These are phyloP conservation scores for Eptesicus fuscus DNA, from an alignment of 2,113 vertebrate genomes.

Conservation along the genomic window DNA sequence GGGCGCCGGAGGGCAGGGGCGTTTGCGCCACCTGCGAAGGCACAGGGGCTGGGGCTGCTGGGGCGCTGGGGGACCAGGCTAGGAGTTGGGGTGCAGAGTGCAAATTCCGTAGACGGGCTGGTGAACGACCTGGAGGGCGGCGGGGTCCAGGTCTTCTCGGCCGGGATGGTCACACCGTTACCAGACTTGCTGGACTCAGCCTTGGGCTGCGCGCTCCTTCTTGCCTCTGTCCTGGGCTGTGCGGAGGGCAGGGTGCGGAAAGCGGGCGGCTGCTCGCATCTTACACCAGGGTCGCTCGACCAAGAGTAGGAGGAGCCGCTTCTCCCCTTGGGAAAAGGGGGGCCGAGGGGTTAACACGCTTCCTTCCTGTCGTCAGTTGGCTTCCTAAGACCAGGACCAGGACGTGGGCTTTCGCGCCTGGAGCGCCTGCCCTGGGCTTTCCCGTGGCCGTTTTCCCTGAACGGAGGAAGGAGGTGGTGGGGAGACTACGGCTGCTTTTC, in stretches of 20 bases:
- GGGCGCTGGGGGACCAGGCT: fast-evolving
- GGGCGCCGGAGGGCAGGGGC: constrained; percentile 48
- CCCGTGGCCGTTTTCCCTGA: neutral
- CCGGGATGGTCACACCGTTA: neutral
- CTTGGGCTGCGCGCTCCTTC: neutral
- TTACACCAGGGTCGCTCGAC: constrained; percentile 19
- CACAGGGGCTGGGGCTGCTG: fast-evolving
- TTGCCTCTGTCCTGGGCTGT: neutral
- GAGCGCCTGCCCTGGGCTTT: neutral
- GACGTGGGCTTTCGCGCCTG: neutral
- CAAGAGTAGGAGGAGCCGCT: constrained; percentile 50
- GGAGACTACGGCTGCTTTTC: neutral
- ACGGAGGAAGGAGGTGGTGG: neutral
- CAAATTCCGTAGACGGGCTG: neutral
- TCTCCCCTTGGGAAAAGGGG: neutral
- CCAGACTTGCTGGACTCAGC: neutral
- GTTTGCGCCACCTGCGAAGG: constrained; percentile 60
- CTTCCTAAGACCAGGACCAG: neutral
- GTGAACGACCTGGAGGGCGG: neutral
- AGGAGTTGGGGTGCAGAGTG: neutral
- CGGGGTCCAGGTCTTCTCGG: neutral
- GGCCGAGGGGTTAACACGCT: constrained; percentile 22
- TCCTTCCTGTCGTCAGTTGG: constrained; percentile 49
- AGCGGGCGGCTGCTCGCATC: neutral
- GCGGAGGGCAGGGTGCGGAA: neutral